A percentile compares a stretch with the other conserved stretches of the same genome.
Evolutionary conservation across 2,888 invertebrate species (phyloP).

Genomic region (Physocephala rufipes): DNA sequence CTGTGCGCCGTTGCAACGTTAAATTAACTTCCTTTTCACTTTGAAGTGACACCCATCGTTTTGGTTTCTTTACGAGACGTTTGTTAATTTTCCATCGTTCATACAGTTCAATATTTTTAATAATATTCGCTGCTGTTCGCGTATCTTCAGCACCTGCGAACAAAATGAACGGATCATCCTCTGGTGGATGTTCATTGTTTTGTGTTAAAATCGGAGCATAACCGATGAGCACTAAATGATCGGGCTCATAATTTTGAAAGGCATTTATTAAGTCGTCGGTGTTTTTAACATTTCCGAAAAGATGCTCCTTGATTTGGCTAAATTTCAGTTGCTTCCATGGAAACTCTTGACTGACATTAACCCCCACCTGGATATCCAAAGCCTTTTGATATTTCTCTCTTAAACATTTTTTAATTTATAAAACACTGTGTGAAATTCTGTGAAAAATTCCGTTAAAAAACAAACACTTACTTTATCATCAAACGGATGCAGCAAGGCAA

Average conservation of each 20-base stretch:
- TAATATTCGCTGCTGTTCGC: conserved; percentile 67
- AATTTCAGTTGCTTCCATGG: conserved; percentile 77
- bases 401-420: neutral
- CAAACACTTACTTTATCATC: conserved; percentile 52
- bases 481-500: conserved; percentile 53
- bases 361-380: conserved; percentile 73
- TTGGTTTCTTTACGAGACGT: conserved; percentile 69
- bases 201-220: conserved; percentile 73
- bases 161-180: conserved; percentile 76
- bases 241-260: conserved; percentile 61
- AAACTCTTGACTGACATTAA: conserved; percentile 76
- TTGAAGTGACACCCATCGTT: conserved; percentile 72
- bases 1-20: conserved; percentile 66
- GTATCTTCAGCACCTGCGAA: conserved; percentile 68
- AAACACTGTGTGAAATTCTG: neutral
- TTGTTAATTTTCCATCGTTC: conserved; percentile 67
- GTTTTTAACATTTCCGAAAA: conserved; percentile 66
- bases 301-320: conserved; percentile 71
- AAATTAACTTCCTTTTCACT: conserved; percentile 74
- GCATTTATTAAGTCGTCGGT: conserved; percentile 60
- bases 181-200: conserved; percentile 66
- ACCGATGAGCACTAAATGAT: conserved; percentile 70
- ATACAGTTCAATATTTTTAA: conserved; percentile 69
- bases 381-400: conserved; percentile 53
- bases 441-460: neutral